Base-by-base conservation (phyloP, 2,113 vertebrate species). In the Seriola aureovittata region DNA sequence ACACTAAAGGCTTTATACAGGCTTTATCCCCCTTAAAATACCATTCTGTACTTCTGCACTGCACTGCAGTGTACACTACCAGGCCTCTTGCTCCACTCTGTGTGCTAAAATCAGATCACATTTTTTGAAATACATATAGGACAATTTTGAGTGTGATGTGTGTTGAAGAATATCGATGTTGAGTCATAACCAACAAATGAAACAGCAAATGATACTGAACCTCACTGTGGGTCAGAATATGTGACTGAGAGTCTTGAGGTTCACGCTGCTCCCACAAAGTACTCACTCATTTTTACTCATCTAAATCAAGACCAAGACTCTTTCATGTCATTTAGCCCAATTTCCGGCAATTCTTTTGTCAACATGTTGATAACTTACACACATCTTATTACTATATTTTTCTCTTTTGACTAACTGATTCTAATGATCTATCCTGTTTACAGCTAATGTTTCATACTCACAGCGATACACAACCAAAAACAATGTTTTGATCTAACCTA, bases 221-320 rank as follows among this genome's bases (percentile, higher is more conserved):
- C 36, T 79, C 25, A 29, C 54, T 59, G 52, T 46, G 60, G 64
- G 4, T 34, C 50, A 71, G 36, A 64, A 23, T 23, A 80, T 44
- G 29, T 55, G 62, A 54, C 46, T 71, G 17, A 42, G 1, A 54
- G 2, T 50, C 25, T 46, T 71, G 50, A 67, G 44, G 57, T 59
- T 80, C 32, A 42, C 79, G 68, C 64, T 69, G 25, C 55, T 54
- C 71, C 29, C 29, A 29, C 29, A 29, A 29, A 29, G 29, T 29
- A 29, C 29, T 29, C 29, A 29, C 29, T 29, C 50, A 42, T 46
- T 50, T 50, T 46, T 17, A 60, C 44, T 60, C 21, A 48, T 60
- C n/a, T 73, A 17, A 6, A 54, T 21, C 4, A 14, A 38, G 32
- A 21, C 40, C 17, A 10, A 73, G 21, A 48, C 40, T 16, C n/a